Base-by-base conservation (phyloP, 2,888 invertebrate genomes). In the Chloroclysta siterata region DNA sequence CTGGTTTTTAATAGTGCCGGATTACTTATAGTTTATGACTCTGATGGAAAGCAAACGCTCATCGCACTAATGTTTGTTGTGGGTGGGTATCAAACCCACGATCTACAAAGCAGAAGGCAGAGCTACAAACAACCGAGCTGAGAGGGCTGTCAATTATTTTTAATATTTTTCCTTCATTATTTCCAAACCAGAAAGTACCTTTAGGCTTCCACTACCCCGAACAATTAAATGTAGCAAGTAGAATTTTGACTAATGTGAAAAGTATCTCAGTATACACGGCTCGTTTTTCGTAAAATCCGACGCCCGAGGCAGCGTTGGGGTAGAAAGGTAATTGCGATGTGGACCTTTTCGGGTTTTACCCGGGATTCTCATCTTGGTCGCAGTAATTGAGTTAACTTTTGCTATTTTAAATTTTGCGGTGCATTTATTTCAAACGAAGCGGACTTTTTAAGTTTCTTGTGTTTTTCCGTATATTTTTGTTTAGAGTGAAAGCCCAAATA, bases 371-470 rank as follows among this genome's bases (percentile, higher is more conserved):
- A 70, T 72, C 65, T 72, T 44, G 67, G 67, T 64, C 56, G 60
- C 47, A 48, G 62, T 68, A 70, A 70, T 65, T 60, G 65, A 57
- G 66, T 71, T 63, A 67, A 63, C 72, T 72, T 68, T 70, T 63
- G 71, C 65, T 58, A 69, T 68, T 68, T 71, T 59, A 60, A 71
- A 68, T 68, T 69, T 66, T 58, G 59, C 52, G 53, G 51, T 59
- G 65, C 60, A 56, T 64, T 65, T 62, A 67, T 63, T 66, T 60
- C 51, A 60, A 60, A 57, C 39, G 62, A 33, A 51, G 22, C 22
- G 51, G 15, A 51, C 51, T 15, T 15, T 22, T 15, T 36, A 11
- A 36, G 33, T 33, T 36, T 50, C 11, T 11, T 39, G 13, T n/a
- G 36, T 11, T 41, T 63, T 63, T 46, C 48, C 41, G 41, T n/a